Percentiles rank a stretch among this genome's conserved stretches.
These are phyloP conservation scores for Forbesichthys papilliferus DNA, from an alignment of 2,113 vertebrate species.

Conservation along the genomic window DNA sequence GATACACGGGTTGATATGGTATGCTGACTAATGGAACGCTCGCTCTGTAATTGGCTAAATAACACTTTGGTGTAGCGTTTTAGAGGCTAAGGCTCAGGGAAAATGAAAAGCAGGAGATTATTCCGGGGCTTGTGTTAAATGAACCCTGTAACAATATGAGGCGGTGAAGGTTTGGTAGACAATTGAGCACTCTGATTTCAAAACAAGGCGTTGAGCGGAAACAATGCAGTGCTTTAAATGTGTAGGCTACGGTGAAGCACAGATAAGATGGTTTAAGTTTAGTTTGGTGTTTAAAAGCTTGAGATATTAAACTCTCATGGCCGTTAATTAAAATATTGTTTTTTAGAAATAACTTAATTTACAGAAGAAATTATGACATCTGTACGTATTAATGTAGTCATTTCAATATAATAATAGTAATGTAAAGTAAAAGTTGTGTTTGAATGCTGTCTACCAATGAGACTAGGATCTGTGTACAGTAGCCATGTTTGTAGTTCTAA, in stretches of 20 bases:
- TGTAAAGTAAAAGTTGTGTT: too few relatives aligned
- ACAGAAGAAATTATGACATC: too few relatives aligned
- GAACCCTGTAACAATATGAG: conserved; percentile 59
- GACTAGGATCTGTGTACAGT: too few relatives aligned
- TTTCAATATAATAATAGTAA: too few relatives aligned
- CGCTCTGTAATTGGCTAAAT: conserved; percentile 57
- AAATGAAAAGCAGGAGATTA: conserved; percentile 64
- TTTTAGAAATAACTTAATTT: too few relatives aligned
- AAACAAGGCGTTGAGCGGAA: conserved; percentile 31
- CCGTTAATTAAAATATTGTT: too few relatives aligned
- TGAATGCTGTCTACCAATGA: too few relatives aligned
- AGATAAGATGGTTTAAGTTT: too few relatives aligned
- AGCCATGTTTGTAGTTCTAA: too few relatives aligned
- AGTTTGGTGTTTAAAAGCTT: too few relatives aligned
- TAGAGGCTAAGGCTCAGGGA: conserved; percentile 47
- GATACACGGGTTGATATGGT: conserved; percentile 48
- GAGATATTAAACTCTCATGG: too few relatives aligned
- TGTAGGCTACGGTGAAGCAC: not conserved
- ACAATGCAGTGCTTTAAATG: conserved; percentile 12
- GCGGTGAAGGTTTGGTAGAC: conserved; percentile 36
- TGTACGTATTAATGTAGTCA: too few relatives aligned
- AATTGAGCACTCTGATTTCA: conserved; percentile 33
- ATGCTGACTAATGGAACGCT: conserved; percentile 57
- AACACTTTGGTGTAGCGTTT: conserved; percentile 43
- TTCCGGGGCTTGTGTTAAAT: conserved; percentile 59